Evolutionary conservation across 2,888 invertebrate species (phyloP).

Genomic region (Arge pagana): DNA sequence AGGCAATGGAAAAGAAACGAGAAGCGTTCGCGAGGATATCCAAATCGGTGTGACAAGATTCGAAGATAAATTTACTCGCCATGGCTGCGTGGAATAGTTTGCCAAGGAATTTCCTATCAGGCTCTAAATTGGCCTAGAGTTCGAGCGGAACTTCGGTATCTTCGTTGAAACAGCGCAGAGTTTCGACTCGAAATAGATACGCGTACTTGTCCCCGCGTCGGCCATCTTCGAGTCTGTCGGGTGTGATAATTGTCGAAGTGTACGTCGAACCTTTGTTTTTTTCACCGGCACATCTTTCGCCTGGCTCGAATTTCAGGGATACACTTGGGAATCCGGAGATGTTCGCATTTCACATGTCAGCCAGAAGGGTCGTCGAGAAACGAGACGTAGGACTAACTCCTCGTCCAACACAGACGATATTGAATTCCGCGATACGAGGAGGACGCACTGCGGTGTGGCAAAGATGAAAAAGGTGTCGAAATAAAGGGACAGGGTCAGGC

Average conservation of each 20-base stretch:
- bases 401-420: slow-evolving; percentile 13
- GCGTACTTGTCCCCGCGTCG: too few species aligned
- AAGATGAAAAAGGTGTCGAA: not conserved
- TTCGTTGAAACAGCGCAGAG: too few species aligned
- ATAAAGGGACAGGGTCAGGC: slow-evolving; percentile 2
- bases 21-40: too few species aligned
- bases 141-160: not conserved
- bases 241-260: too few species aligned
- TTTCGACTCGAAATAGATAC: too few species aligned
- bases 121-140: slow-evolving; percentile 45
- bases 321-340: not conserved
- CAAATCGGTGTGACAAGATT: slow-evolving; percentile 25
- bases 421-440: slow-evolving; percentile 14
- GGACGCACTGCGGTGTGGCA: slow-evolving; percentile 22
- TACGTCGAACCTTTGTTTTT: not conserved
- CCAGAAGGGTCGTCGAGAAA: not conserved
- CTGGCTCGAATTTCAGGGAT: too few species aligned
- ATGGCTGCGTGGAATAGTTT: slow-evolving; percentile 36
- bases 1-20: slow-evolving; percentile 30
- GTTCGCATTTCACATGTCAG: not conserved
- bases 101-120: slow-evolving; percentile 49
- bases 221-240: too few species aligned
- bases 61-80: slow-evolving; percentile 37
- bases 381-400: slow-evolving; percentile 6
- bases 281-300: too few species aligned